Evolutionary conservation across 2,113 vertebrate genomes (phyloP).

Genomic region (Tympanuchus pallidicinctus): DNA sequence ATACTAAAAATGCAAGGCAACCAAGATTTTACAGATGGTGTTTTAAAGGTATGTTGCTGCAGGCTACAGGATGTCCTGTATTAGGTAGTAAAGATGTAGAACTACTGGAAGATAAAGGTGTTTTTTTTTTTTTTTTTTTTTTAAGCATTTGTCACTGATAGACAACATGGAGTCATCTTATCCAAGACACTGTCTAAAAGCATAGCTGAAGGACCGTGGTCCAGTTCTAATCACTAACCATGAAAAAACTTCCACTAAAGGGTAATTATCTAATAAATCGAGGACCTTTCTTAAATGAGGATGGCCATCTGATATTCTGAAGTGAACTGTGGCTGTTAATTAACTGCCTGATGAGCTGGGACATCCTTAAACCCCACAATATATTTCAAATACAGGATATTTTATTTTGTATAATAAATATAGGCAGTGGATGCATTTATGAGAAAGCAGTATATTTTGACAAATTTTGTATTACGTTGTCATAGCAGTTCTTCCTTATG

Average conservation of each 20-base stretch:
- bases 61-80: background rate
- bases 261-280: background rate
- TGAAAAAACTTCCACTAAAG: background rate
- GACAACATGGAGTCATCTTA: background rate
- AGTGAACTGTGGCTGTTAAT: background rate
- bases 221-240: background rate
- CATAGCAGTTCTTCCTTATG: background rate
- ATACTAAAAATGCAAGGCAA: background rate
- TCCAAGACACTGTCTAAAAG: background rate
- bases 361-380: background rate
- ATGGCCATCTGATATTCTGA: background rate
- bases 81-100: background rate
- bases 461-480: background rate
- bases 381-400: background rate
- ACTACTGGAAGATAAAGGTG: background rate
- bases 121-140: background rate
- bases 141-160: background rate
- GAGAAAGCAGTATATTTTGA: background rate
- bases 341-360: background rate
- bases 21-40: background rate
- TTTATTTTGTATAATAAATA: background rate
- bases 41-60: background rate
- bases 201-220: background rate
- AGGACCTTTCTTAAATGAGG: background rate
- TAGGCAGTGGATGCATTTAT: background rate